A percentile compares a stretch with the other conserved stretches of the same genome.
Evolutionary conservation across 1,140 invertebrate species (phyloP).

Genomic region (Solenopsis invicta): DNA sequence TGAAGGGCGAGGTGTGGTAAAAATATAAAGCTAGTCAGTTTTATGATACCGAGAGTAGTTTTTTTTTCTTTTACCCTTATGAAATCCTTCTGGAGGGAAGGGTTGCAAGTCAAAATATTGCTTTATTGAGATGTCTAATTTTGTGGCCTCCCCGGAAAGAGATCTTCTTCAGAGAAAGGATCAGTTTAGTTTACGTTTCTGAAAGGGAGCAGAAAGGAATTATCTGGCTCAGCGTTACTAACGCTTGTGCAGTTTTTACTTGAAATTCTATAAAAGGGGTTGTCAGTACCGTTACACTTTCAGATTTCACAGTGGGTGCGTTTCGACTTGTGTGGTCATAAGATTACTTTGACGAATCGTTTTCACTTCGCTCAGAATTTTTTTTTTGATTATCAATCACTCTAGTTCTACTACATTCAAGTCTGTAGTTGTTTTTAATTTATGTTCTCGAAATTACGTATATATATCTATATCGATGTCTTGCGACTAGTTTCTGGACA

Average conservation of each 20-base stretch:
- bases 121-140: conserved; percentile 81
- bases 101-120: conserved; percentile 82
- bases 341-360: conserved; percentile 26
- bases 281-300: conserved; percentile 63
- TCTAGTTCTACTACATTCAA: conserved; percentile 42
- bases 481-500: conserved; percentile 42
- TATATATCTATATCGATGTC: conserved; percentile 29
- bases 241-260: conserved; percentile 69
- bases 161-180: conserved; percentile 76
- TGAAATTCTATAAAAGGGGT: conserved; percentile 71
- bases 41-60: conserved; percentile 61
- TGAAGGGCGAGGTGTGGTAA: conserved; percentile 75
- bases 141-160: conserved; percentile 70
- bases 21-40: conserved; percentile 78
- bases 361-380: conserved; percentile 58
- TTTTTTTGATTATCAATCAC: conserved; percentile 43
- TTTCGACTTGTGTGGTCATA: conserved; percentile 43
- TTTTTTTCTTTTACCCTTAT: conserved; percentile 83
- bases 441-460: background rate
- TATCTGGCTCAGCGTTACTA: background rate
- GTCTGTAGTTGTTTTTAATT: background rate
- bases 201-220: conserved; percentile 46
- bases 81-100: conserved; percentile 67
- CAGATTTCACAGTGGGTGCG: background rate
- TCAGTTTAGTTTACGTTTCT: conserved; percentile 60